Percentiles rank a stretch among this genome's conserved stretches.
These are phyloP conservation scores for Neosilurus hyrtlii DNA, from an alignment of 2,797 vertebrate species.

Conservation along the genomic window DNA sequence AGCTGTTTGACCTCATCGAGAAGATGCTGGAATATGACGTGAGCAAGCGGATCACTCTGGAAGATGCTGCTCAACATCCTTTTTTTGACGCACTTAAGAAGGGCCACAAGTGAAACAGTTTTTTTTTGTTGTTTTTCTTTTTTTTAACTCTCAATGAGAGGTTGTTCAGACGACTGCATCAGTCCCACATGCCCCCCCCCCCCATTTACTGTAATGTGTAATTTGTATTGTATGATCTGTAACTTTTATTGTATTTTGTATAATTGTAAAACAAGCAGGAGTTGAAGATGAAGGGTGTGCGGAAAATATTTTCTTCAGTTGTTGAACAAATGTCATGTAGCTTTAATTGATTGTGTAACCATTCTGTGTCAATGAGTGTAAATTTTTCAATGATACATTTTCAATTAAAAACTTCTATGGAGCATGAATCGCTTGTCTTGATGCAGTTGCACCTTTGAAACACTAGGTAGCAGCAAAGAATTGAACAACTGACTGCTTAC, in stretches of 20 bases:
- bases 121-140: background rate
- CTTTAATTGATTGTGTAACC: conserved; percentile 14
- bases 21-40: conserved; percentile 87
- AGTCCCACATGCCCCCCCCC: conserved; percentile 70
- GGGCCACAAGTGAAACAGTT: conserved; percentile 49
- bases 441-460: background rate
- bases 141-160: conserved; percentile 66
- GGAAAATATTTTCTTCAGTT: background rate
- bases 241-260: conserved; percentile 28
- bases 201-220: conserved; percentile 51
- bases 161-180: conserved; percentile 78
- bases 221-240: conserved; percentile 61
- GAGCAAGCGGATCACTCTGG: conserved; percentile 76
- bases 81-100: conserved; percentile 73
- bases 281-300: background rate
- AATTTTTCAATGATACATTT: background rate
- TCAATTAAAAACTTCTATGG: background rate
- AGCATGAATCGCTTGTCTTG: background rate
- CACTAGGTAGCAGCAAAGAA: conserved; percentile 25
- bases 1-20: conserved; percentile 83
- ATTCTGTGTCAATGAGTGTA: background rate
- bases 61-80: conserved; percentile 79
- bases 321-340: background rate
- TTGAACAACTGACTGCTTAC: too few species aligned
- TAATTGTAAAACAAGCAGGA: background rate